These are phyloP conservation scores for Anolis carolinensis DNA, from an alignment of 2,113 vertebrate genomes.

Conservation along the genomic window DNA sequence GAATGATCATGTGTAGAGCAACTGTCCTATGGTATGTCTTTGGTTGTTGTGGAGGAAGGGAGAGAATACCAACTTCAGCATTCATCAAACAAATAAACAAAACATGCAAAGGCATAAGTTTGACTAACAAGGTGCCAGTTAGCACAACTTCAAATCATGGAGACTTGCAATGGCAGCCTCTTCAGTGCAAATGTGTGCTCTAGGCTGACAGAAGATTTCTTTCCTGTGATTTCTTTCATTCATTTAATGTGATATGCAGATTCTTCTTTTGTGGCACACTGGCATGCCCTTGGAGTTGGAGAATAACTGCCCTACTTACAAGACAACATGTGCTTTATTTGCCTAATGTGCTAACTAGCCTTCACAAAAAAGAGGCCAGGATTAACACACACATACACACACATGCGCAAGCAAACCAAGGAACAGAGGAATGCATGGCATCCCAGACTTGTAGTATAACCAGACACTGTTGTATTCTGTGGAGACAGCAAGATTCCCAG, in stretches of 20 bases:
- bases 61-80: too few species aligned
- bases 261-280: not conserved
- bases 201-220: not conserved
- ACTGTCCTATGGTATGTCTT: too few species aligned
- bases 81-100: too few species aligned
- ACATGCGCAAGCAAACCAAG: not conserved
- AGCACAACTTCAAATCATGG: not conserved
- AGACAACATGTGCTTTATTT: not conserved
- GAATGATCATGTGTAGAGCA: too few species aligned
- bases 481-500: not conserved
- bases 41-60: too few species aligned
- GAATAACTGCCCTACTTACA: not conserved
- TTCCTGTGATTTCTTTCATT: not conserved
- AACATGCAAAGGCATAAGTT: too few species aligned
- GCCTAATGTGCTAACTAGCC: not conserved
- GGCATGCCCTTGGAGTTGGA: not conserved
- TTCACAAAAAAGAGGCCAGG: constrained; percentile 1
- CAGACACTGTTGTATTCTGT: not conserved
- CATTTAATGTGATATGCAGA: not conserved
- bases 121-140: too few species aligned
- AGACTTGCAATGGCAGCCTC: not conserved
- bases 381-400: not conserved
- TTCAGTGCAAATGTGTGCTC: not conserved
- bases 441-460: not conserved
- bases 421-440: not conserved